A percentile compares a stretch with the other conserved stretches of the same genome.
Conservation (phyloP, 2,888 invertebrate species). For the Parnassius glacialis region DNA sequence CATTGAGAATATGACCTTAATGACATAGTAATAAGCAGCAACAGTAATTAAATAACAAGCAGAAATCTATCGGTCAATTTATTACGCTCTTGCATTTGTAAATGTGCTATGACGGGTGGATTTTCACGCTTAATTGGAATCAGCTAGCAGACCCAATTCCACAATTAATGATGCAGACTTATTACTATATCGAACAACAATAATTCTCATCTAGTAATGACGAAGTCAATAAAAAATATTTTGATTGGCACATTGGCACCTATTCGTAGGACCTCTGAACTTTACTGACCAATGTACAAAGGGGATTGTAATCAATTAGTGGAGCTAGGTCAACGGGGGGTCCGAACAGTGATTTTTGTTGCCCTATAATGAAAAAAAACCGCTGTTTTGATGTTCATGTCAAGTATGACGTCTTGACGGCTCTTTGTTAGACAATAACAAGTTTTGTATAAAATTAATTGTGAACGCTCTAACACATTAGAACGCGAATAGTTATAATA, state of each 20-base stretch:
- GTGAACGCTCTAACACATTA: constrained; percentile 29
- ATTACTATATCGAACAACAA: background rate
- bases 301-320: constrained; percentile 57
- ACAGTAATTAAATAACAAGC: too few relatives aligned
- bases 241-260: constrained; percentile 66
- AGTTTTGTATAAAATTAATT: constrained; percentile 31
- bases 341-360: constrained; percentile 42
- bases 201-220: constrained; percentile 37
- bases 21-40: too few relatives aligned
- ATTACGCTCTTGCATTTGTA: background rate
- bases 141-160: background rate
- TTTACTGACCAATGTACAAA: constrained; percentile 54
- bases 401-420: constrained; percentile 53
- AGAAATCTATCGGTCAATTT: too few relatives aligned
- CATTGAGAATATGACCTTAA: background rate
- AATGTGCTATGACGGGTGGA: background rate
- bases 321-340: constrained; percentile 54
- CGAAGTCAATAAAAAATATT: constrained; percentile 47
- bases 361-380: constrained; percentile 57
- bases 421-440: constrained; percentile 26
- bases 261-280: constrained; percentile 62
- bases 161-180: constrained; percentile 3
- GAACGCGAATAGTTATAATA: background rate
- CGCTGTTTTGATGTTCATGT: constrained; percentile 46
- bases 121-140: constrained; percentile 5